Base-by-base conservation (phyloP, 2,113 vertebrate genomes). In the Ploceus nigricollis region DNA sequence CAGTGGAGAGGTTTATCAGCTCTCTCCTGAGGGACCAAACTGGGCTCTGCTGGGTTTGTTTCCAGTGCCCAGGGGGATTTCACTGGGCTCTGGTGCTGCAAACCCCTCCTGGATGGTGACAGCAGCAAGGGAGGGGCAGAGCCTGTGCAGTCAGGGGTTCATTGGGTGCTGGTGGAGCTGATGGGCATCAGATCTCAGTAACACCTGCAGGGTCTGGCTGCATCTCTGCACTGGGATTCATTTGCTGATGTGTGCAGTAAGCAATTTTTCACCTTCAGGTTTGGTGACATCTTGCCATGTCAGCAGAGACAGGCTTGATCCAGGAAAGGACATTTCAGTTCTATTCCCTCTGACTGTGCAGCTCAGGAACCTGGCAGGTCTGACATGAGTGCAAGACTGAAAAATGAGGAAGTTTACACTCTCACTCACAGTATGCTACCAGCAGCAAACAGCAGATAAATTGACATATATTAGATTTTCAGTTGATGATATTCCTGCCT, bases 61-160 rank as follows among this genome's bases (percentile, higher is more conserved):
- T 15, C 4, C 0, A 0, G 0, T 48, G 37, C 37, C n/a, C 50
- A 90, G 44, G 45, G n/a, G 53, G 25, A 31, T 65, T 75, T 33
- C n/a, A 2, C 50, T 23, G 24, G 15, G 37, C 57, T 68, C 63
- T 81, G 54, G 35, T 6, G 5, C 3, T 66, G 27, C 56, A 78
- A 23, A 77, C 15, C 48, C 37, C 2, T 42, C 10, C 2, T 3
- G 50, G 78, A 7, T 17, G 58, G 40, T 1, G 48, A 15, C 60
- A 50, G 42, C 27, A 35, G 42, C 54, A n/a, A n/a, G 58, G 58
- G 25, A 12, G 19, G 17, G 12, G 60, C 1, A 39, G 58, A 61
- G 60, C 25, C 58, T 40, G 60, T 27, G 60, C 11, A 13, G 28
- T 7, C 19, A 7, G 30, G 64, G 42, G 2, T 8, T 33, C 42